Base-by-base conservation (phyloP, 37 sponge, comb jelly and placozoan species). In the Diacarnus erythraeanus region DNA sequence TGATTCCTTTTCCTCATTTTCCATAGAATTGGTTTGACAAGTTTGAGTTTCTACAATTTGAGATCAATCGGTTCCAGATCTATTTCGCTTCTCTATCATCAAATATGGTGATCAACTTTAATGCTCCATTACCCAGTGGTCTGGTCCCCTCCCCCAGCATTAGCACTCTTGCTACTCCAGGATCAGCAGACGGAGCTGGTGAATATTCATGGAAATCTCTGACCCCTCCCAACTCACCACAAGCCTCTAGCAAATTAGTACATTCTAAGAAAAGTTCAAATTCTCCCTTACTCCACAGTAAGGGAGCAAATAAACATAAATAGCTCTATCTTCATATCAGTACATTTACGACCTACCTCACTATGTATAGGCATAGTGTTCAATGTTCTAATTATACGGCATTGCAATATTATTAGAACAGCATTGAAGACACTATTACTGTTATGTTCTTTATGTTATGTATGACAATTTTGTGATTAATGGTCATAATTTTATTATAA, bases 21-120 rank as follows among this genome's bases (percentile, higher is more conserved):
- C 9, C 61, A 0, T 64, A 92, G 93, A 79, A 68, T 15, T 92
- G 93, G 93, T 88, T 88, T 92, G 93, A 92, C 57, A 80, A 88
- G 67, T 88, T 34, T 5, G 93, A 92, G 59, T 92, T 81, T 74
- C 61, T 88, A 15, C 86, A 92, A 38, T 92, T 81, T 64, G 89
- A 92, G 77, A 43, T 79, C 5, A 86, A 78, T 64, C 39, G 93
- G 15, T 92, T 77, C 66, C 81, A 84, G 8, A 87, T 92, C 58
- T 92, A 92, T 66, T 40, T 73, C 0, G 82, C 80, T 1, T 81
- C 82, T 10, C 66, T 92, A 36, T 67, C 84, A 1, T 66, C 78
- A 23, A 66, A 76, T 59, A 47, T 37, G 15, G 39, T 83, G 21
- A 64, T 83, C 9, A 77, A 87, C 40, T 80, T 81, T 59, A 84